Percentiles rank a stretch among this genome's conserved stretches.
Conservation (phyloP, 2,797 vertebrate genomes). For the Spondyliosoma cantharus region DNA sequence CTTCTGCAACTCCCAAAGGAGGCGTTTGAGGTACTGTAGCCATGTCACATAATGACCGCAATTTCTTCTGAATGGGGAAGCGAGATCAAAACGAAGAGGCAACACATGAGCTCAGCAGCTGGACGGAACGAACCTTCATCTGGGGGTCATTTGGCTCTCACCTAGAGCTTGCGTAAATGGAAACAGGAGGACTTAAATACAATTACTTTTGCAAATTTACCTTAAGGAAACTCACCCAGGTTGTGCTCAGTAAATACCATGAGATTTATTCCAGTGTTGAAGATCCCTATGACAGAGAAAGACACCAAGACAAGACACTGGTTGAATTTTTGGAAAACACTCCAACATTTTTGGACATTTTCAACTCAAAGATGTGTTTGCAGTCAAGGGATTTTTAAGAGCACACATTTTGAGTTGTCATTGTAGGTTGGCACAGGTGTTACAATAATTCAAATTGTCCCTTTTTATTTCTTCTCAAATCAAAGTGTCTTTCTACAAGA, state of each 20-base stretch:
- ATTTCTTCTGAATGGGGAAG: slow-evolving; percentile 73
- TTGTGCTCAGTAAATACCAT: slow-evolving; percentile 80
- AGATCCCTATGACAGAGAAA: slow-evolving; percentile 69
- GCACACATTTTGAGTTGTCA: too few relatives aligned
- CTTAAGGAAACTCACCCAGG: slow-evolving; percentile 74
- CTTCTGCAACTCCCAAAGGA: slow-evolving; percentile 79
- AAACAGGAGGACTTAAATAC: slow-evolving; percentile 43
- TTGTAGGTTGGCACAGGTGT: too few relatives aligned
- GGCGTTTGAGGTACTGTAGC: slow-evolving; percentile 78
- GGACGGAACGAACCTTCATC: slow-evolving; percentile 63
- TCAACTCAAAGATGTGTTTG: too few relatives aligned
- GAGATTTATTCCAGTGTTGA: slow-evolving; percentile 76
- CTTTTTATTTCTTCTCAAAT: neutral
- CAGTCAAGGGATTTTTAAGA: too few relatives aligned
- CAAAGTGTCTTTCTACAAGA: neutral
- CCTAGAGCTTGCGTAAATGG: slow-evolving; percentile 36
- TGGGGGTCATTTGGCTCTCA: slow-evolving; percentile 63
- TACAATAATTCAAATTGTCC: too few relatives aligned
- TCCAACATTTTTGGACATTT: neutral
- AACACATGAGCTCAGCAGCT: slow-evolving; percentile 74
- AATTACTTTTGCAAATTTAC: slow-evolving; percentile 28
- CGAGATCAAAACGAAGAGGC: slow-evolving; percentile 72
- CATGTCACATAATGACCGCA: slow-evolving; percentile 81
- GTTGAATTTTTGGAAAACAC: neutral
- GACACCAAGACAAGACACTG: slow-evolving; percentile 9